Percentiles rank a stretch among this genome's conserved stretches.
phyloP scores from a whole-genome alignment of 2,888 invertebrate genomes.

The Heliconius cydno region DNA sequence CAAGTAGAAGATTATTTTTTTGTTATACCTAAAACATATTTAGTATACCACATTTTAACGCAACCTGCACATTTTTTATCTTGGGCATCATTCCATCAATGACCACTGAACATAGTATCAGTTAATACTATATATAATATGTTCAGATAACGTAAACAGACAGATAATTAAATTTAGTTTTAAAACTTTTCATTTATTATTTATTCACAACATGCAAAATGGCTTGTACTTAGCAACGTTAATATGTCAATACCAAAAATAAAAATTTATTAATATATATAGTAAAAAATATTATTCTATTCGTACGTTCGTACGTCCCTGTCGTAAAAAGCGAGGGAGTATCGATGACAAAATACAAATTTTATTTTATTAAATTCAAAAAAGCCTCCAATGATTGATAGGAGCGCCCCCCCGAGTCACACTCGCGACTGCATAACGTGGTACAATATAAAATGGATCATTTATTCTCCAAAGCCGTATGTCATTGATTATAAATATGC shows the following conservation, averaged over 20 bases:
- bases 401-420: constrained; percentile 69
- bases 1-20: not conserved
- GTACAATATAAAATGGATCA: constrained; percentile 79
- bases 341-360: constrained; percentile 84
- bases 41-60: not conserved
- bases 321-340: constrained; percentile 74
- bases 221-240: too few relatives aligned
- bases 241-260: too few relatives aligned
- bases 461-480: constrained; percentile 57
- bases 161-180: too few relatives aligned
- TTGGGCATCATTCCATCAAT: too few relatives aligned
- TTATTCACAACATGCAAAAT: too few relatives aligned
- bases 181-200: too few relatives aligned
- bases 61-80: too few relatives aligned
- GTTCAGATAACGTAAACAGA: too few relatives aligned
- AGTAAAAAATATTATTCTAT: not conserved
- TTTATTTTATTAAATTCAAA: constrained; percentile 85
- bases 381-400: constrained; percentile 84
- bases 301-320: constrained; percentile 60
- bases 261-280: too few relatives aligned
- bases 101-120: too few relatives aligned
- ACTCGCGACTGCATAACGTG: constrained; percentile 72
- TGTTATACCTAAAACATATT: not conserved
- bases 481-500: not conserved
- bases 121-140: too few relatives aligned